Evolutionary conservation across 2,113 vertebrate species (phyloP).

Genomic region (Mastomys natalensis): DNA sequence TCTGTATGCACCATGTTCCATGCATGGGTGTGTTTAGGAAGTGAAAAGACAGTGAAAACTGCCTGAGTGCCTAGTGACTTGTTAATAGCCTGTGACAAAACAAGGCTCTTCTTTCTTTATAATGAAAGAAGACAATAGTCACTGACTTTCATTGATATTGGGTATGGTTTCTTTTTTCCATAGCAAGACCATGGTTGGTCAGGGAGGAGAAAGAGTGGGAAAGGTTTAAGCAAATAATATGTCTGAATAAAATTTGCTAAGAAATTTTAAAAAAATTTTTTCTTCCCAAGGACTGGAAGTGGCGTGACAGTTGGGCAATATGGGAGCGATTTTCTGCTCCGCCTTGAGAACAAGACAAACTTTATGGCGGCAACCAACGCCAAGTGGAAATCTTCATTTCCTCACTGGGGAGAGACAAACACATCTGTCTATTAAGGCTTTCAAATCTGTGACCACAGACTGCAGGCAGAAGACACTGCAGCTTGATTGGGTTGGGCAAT

Average conservation of each 20-base stretch:
- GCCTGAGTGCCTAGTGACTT: background rate
- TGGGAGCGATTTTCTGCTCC: constrained; percentile 59
- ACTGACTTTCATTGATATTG: constrained; percentile 11
- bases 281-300: constrained; percentile 56
- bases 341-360: constrained; percentile 40
- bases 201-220: constrained; percentile 13
- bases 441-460: constrained; percentile 72
- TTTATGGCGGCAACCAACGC: background rate
- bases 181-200: constrained; percentile 20
- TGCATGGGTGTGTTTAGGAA: background rate
- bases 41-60: background rate
- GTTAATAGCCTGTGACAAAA: background rate
- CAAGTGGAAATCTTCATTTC: constrained; percentile 69
- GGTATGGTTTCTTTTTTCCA: constrained; percentile 4
- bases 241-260: constrained; percentile 53
- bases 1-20: background rate
- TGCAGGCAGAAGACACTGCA: constrained; percentile 18
- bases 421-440: constrained; percentile 67
- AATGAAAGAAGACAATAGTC: background rate
- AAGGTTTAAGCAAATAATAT: constrained; percentile 25
- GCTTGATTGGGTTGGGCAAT: constrained; percentile 41
- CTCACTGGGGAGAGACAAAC: constrained; percentile 44
- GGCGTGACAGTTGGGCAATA: constrained; percentile 41
- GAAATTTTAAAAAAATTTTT: background rate
- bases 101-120: background rate